Evolutionary conservation across 2,888 invertebrate genomes (phyloP).

Genomic region (Trichacis sp.): DNA sequence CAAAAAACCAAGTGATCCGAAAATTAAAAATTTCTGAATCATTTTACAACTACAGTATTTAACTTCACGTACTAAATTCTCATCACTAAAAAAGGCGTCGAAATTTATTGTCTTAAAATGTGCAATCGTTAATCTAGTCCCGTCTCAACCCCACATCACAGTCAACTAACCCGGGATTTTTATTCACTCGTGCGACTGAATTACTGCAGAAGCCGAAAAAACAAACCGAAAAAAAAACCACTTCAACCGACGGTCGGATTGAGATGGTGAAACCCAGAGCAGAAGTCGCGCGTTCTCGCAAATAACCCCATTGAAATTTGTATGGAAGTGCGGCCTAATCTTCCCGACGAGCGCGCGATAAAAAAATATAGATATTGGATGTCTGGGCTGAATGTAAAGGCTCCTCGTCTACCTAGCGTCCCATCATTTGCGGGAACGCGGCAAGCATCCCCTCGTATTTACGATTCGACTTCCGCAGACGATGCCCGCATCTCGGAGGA

Average conservation of each 20-base stretch:
- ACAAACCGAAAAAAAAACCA: background rate
- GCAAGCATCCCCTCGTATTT: slow-evolving; percentile 17
- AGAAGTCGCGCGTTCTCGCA: background rate
- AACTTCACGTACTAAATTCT: no score
- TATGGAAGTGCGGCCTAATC: slow-evolving; percentile 38
- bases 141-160: no score
- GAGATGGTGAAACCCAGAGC: no score
- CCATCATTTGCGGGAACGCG: background rate
- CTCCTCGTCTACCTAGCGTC: no score
- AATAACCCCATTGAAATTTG: slow-evolving; percentile 21
- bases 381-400: slow-evolving; percentile 23
- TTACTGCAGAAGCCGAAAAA: background rate
- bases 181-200: background rate
- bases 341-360: slow-evolving; percentile 28
- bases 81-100: no score
- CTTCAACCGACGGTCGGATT: background rate
- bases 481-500: slow-evolving; percentile 30
- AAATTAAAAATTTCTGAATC: no score
- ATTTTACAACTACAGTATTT: no score
- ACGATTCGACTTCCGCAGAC: slow-evolving; percentile 32
- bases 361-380: slow-evolving; percentile 39
- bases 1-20: no score
- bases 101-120: no score
- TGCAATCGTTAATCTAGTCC: no score
- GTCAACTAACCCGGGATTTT: no score